Percentiles rank a stretch among this genome's conserved stretches.
phyloP scores from a whole-genome alignment of 2,113 vertebrate species.

The Nesoenas mayeri region DNA sequence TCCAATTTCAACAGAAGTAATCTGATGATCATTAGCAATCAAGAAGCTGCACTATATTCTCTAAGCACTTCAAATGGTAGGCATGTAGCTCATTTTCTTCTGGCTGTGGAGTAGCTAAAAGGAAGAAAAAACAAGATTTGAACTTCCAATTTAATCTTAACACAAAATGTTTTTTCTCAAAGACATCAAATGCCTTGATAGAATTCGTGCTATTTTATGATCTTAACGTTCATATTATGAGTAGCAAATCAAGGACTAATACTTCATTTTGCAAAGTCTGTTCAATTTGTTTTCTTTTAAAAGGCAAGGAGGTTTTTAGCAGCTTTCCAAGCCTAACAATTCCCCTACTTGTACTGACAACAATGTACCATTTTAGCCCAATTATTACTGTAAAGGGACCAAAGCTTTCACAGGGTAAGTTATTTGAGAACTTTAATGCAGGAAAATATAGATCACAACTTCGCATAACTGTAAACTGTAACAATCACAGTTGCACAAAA shows the following conservation, averaged over 20 bases:
- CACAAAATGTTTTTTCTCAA: not conserved
- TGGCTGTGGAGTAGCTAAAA: constrained; percentile 72
- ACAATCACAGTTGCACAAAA: not conserved
- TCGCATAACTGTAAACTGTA: not conserved
- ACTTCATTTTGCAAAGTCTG: not conserved
- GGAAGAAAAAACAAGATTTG: not conserved
- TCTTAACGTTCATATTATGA: not conserved
- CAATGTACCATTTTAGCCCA: not conserved
- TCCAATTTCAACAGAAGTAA: not conserved
- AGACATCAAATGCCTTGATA: not conserved
- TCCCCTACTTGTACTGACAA: not conserved
- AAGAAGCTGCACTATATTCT: constrained; percentile 84
- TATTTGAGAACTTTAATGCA: not conserved
- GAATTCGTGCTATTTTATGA: not conserved
- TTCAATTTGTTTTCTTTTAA: not conserved
- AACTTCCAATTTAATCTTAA: not conserved
- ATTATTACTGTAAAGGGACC: not conserved
- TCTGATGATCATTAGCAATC: constrained; percentile 62
- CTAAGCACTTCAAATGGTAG: constrained; percentile 89
- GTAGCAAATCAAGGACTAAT: not conserved
- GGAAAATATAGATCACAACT: not conserved
- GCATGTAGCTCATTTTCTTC: constrained; percentile 71
- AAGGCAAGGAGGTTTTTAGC: fast-evolving
- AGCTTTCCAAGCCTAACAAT: not conserved
- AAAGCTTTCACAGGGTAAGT: not conserved